Evolutionary conservation across 2,888 invertebrate species (phyloP), one percentile per base, ranked within the genome.

Genomic region (Acheta domesticus): DNA sequence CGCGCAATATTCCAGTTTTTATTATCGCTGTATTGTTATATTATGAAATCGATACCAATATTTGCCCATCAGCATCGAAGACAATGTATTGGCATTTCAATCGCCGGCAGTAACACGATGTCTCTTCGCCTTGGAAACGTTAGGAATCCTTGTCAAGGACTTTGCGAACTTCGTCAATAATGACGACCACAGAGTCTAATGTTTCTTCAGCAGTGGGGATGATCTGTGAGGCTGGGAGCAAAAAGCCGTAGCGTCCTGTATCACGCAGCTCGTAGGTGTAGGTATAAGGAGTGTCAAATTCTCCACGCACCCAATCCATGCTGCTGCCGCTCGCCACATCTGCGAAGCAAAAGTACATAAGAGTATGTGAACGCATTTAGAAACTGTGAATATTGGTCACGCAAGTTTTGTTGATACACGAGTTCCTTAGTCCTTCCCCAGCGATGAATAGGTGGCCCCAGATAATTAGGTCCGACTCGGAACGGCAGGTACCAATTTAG

Each of bases 231-330:
- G 91, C 50, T 0, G 94, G 94, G 2, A 95, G 86, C 0, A 91
- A 84, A 85, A 93, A 94, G 0, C 94, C 94, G 83, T 89, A 89
- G 49, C 84, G 80, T 0, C 92, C 90, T 0, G 86, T 89, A 84
- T 95, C 95, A 4, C 94, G 88, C 1, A 93, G 88, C 84, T 93
- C 92, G 82, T 92, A 92, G 0, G 92, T 92, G 82, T 91, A 93
- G 0, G 91, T 89, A 20, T 94, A 88, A 5, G 92, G 92, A 1
- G 92, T 90, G 74, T 91, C 90, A 78, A 89, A 90, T 0, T 87
- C 89, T 14, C 90, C 92, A 84, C 94, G 93, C 0, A 91, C 93
- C 93, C 94, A 96, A 85, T 96, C 96, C 82, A 91, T 88, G 36
- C 92, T 90, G 4, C 89, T 88, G 0, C 94, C 94, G 11, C 91